Evolutionary conservation across 2,113 vertebrate genomes (phyloP).

Genomic region (Salminus brasiliensis): DNA sequence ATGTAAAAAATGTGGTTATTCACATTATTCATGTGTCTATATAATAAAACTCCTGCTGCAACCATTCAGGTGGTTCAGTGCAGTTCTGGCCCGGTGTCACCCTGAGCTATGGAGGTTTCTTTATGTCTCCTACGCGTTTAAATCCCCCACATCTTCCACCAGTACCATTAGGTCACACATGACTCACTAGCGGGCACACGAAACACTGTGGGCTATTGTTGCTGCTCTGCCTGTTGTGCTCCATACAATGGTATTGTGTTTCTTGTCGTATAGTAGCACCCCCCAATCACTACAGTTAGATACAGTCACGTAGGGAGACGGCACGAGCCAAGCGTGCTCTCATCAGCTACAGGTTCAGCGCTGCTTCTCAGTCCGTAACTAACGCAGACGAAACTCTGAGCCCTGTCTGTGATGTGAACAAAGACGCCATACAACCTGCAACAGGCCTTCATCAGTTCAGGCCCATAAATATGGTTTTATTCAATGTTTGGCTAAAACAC

Average conservation of each 20-base stretch:
- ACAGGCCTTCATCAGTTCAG: too few species aligned
- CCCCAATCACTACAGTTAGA: slow-evolving; percentile 50
- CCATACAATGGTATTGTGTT: slow-evolving; percentile 70
- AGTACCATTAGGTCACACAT: slow-evolving; percentile 71
- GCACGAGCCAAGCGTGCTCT: slow-evolving; percentile 23
- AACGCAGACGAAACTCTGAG: too few species aligned
- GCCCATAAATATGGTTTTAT: not conserved
- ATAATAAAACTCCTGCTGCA: not conserved
- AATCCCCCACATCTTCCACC: slow-evolving; percentile 46
- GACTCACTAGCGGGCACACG: slow-evolving; percentile 77
- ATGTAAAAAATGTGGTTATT: not conserved
- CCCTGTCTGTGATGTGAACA: not conserved
- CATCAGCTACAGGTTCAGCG: not conserved
- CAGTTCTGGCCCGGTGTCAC: not conserved
- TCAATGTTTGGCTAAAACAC: not conserved
- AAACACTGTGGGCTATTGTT: slow-evolving; percentile 74
- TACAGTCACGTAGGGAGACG: slow-evolving; percentile 43
- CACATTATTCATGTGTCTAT: too few species aligned
- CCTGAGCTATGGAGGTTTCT: not conserved
- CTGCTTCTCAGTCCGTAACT: not conserved
- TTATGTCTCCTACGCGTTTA: slow-evolving; percentile 52
- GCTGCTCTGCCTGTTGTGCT: slow-evolving; percentile 59
- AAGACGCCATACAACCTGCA: not conserved
- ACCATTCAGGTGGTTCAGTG: not conserved
- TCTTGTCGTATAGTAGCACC: slow-evolving; percentile 33